phyloP scores from a whole-genome alignment of 2,888 invertebrate genomes.

The Rhagophthalmus giganteus region DNA sequence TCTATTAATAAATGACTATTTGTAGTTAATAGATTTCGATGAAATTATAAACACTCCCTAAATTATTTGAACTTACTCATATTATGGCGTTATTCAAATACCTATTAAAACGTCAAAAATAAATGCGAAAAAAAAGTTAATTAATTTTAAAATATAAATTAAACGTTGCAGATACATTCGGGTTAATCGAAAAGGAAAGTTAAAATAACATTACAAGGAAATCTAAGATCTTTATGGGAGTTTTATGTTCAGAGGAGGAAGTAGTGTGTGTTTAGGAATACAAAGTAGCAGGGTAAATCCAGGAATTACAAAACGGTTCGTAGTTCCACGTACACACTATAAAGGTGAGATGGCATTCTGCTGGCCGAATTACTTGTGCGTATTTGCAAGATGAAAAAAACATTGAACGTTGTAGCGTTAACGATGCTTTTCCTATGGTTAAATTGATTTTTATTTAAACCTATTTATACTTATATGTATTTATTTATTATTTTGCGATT shows the following conservation, averaged over 20 bases:
- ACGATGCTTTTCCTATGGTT: no score
- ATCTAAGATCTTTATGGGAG: constrained; percentile 19
- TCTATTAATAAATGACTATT: no score
- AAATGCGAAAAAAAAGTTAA: neutral
- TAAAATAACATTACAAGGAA: constrained; percentile 19
- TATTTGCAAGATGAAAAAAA: no score
- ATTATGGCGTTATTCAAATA: neutral
- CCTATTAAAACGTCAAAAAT: neutral
- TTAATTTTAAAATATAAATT: neutral
- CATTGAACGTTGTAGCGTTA: constrained; percentile 8
- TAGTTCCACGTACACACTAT: constrained; percentile 29
- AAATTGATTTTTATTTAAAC: no score
- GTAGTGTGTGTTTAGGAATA: constrained; percentile 38
- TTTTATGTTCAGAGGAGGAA: constrained; percentile 33
- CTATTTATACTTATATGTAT: no score
- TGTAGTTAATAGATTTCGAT: no score
- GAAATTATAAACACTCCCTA: no score
- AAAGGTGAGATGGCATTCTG: constrained; percentile 17
- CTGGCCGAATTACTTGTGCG: constrained; percentile 13
- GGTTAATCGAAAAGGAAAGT: constrained; percentile 20
- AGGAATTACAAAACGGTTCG: constrained; percentile 35
- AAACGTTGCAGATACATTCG: neutral
- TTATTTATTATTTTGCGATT: no score
- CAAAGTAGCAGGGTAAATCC: constrained; percentile 40
- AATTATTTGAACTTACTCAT: no score